These are phyloP conservation scores for Hyles lineata DNA, from an alignment of 2,888 invertebrate genomes.

Conservation along the genomic window DNA sequence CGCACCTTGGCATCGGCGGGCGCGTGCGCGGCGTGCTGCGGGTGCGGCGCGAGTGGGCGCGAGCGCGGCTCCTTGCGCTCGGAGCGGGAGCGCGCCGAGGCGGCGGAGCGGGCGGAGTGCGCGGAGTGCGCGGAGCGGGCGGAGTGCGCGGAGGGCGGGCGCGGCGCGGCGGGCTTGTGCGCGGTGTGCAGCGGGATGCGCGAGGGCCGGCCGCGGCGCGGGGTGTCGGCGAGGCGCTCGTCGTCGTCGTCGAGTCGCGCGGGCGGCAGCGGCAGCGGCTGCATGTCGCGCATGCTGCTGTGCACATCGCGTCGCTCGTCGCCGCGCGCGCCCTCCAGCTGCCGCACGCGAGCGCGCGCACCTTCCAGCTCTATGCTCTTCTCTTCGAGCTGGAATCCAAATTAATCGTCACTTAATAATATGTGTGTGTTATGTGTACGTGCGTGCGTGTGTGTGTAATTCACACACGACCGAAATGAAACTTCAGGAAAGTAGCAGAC, in stretches of 20 bases:
- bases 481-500: too few relatives aligned
- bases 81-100: conserved; percentile 50
- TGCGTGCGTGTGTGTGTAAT: too few relatives aligned
- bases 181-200: conserved; percentile 88
- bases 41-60: conserved; percentile 70
- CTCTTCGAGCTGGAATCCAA: conserved; percentile 88
- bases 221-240: conserved; percentile 86
- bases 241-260: conserved; percentile 78
- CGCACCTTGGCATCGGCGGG: conserved; percentile 88
- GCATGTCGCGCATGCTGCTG: conserved; percentile 77
- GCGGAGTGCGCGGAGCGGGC: conserved; percentile 67
- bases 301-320: conserved; percentile 44
- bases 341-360: conserved; percentile 90
- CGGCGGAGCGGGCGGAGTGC: conserved; percentile 59
- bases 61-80: conserved; percentile 68
- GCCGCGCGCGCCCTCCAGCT: conserved; percentile 83
- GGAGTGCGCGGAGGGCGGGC: conserved; percentile 76
- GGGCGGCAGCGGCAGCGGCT: conserved; percentile 76
- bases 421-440: too few relatives aligned
- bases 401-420: not conserved
- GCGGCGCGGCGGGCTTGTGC: conserved; percentile 84
- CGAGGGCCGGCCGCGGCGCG: conserved; percentile 78
- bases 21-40: conserved; percentile 63
- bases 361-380: conserved; percentile 93
- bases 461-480: too few relatives aligned